Conservation (phyloP, 1,140 invertebrate species). For the Halesus radiatus region DNA sequence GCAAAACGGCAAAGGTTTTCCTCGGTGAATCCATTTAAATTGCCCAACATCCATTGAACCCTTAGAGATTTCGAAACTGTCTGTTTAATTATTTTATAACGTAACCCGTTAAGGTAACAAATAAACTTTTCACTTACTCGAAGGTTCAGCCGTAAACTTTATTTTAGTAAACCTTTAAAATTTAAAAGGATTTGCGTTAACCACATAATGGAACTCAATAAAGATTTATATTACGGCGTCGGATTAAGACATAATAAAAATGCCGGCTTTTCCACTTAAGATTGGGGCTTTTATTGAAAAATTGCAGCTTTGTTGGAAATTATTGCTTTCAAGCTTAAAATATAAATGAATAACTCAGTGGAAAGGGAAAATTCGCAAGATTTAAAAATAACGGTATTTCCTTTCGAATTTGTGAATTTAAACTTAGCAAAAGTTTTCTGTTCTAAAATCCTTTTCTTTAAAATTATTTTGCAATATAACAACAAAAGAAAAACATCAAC, state of each 20-base stretch:
- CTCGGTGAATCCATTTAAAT: constrained; percentile 23
- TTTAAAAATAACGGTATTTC: too few relatives aligned
- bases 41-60: constrained; percentile 6
- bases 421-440: too few relatives aligned
- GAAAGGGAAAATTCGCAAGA: too few relatives aligned
- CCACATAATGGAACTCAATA: constrained; percentile 21
- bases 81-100: constrained; percentile 44
- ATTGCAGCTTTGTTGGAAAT: too few relatives aligned
- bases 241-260: constrained; percentile 37
- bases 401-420: too few relatives aligned
- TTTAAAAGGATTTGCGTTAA: constrained; percentile 31
- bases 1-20: not conserved
- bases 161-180: constrained; percentile 33
- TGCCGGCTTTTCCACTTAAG: not conserved
- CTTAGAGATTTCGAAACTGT: constrained; percentile 30
- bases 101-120: constrained; percentile 41
- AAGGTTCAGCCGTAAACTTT: constrained; percentile 19
- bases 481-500: too few relatives aligned
- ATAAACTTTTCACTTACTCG: constrained; percentile 47
- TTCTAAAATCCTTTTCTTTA: too few relatives aligned
- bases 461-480: too few relatives aligned
- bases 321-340: too few relatives aligned
- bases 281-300: too few relatives aligned
- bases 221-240: constrained; percentile 15
- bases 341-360: too few relatives aligned